phyloP scores from a whole-genome alignment of 2,888 invertebrate species.

The Dryomyza anilis region DNA sequence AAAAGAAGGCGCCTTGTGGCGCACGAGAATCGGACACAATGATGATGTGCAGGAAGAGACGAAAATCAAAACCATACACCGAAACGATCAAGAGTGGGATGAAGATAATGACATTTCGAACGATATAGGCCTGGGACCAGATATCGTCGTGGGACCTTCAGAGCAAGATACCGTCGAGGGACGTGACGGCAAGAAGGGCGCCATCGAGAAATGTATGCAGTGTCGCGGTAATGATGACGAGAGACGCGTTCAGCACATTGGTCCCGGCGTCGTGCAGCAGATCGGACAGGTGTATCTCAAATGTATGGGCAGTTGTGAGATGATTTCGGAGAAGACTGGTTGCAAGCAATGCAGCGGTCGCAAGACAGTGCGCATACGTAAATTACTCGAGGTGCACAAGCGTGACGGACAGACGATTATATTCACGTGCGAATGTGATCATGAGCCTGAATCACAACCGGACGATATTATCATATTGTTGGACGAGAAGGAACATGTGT shows the following conservation, averaged over 20 bases:
- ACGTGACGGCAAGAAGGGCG: slow-evolving; percentile 92
- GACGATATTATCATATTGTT: slow-evolving; percentile 96
- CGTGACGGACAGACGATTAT: slow-evolving; percentile 92
- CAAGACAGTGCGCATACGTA: slow-evolving; percentile 87
- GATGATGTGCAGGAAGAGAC: too few relatives aligned
- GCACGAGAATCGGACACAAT: too few relatives aligned
- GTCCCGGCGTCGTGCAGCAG: slow-evolving; percentile 79
- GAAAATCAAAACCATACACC: too few relatives aligned
- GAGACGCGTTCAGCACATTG: slow-evolving; percentile 67
- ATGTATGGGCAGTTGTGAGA: slow-evolving; percentile 86
- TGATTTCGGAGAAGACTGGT: slow-evolving; percentile 85
- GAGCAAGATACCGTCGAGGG: too few relatives aligned
- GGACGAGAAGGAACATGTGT: slow-evolving; percentile 89
- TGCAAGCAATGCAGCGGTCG: slow-evolving; percentile 93
- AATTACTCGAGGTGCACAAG: slow-evolving; percentile 96
- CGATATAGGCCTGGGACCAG: too few relatives aligned
- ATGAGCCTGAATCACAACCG: slow-evolving; percentile 90
- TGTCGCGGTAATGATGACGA: slow-evolving; percentile 86
- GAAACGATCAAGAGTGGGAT: too few relatives aligned
- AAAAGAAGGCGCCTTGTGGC: too few relatives aligned
- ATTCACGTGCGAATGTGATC: slow-evolving; percentile 94
- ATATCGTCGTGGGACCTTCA: too few relatives aligned
- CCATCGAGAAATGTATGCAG: slow-evolving; percentile 82
- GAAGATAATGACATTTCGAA: too few relatives aligned
- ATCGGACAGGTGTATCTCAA: slow-evolving; percentile 86